Percentiles rank a stretch among this genome's conserved stretches.
These are phyloP conservation scores for Rhadina sibilatrix DNA, from an alignment of 2,113 vertebrate genomes.

Conservation along the genomic window DNA sequence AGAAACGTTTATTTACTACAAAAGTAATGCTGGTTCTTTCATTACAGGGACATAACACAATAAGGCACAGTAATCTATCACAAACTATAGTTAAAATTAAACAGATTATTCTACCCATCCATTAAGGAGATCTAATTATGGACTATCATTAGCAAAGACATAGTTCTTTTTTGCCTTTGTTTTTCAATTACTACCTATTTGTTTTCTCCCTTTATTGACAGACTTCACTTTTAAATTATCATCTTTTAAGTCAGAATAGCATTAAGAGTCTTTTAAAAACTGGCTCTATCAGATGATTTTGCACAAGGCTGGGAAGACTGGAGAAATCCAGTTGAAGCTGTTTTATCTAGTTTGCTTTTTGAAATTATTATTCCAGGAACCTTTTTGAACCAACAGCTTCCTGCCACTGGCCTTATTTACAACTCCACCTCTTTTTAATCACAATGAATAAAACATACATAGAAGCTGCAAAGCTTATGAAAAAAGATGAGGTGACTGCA, in stretches of 20 bases:
- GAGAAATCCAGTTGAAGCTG: not conserved
- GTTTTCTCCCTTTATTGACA: conserved; percentile 28
- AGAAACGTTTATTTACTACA: not conserved
- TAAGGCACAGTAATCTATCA: not conserved
- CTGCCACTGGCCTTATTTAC: not conserved
- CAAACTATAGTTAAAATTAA: conserved; percentile 23
- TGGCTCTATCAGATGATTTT: not conserved
- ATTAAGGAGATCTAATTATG: conserved; percentile 34
- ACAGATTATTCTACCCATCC: conserved; percentile 12
- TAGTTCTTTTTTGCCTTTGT: not conserved
- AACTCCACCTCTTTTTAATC: not conserved
- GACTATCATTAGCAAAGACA: not conserved
- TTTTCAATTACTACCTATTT: not conserved
- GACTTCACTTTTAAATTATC: not conserved
- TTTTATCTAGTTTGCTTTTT: not conserved
- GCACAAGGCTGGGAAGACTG: not conserved
- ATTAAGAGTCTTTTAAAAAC: not conserved
- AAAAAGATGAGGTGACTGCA: not conserved
- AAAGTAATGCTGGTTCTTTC: not conserved
- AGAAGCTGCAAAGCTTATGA: not conserved
- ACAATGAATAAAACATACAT: not conserved
- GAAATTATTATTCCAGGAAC: not conserved
- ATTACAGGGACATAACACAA: not conserved
- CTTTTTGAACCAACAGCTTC: not conserved
- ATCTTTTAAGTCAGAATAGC: not conserved